These are phyloP conservation scores for Styela plicata DNA, from an alignment of 23 tunicate genomes.

Conservation along the genomic window DNA sequence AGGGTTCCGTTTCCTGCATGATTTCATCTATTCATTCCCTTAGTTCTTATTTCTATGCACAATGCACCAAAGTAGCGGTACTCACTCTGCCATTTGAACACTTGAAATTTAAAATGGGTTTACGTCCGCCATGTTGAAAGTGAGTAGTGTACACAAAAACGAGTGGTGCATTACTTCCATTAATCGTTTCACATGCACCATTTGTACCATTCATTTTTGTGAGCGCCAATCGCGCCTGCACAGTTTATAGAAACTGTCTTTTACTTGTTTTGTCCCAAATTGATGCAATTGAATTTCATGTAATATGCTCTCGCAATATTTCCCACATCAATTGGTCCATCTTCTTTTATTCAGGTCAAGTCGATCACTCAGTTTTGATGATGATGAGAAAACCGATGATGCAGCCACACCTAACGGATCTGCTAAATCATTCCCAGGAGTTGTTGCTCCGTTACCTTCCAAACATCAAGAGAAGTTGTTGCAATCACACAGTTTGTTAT, in stretches of 20 bases:
- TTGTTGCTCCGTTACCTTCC: not conserved
- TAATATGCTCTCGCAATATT: not conserved
- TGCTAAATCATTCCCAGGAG: slow-evolving; percentile 1
- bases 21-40: too few relatives aligned
- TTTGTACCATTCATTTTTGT: too few relatives aligned
- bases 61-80: too few relatives aligned
- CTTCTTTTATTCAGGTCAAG: slow-evolving; percentile 46
- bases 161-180: too few relatives aligned
- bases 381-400: slow-evolving; percentile 59
- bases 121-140: too few relatives aligned
- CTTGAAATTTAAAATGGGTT: too few relatives aligned
- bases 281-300: not conserved
- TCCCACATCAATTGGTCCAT: not conserved
- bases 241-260: not conserved
- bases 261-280: not conserved
- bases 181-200: too few relatives aligned
- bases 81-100: too few relatives aligned
- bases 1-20: too few relatives aligned
- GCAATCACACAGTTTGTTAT: not conserved
- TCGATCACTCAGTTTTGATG: slow-evolving; percentile 71
- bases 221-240: not conserved
- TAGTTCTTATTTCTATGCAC: too few relatives aligned
- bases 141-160: too few relatives aligned
- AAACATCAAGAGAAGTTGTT: not conserved
- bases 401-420: slow-evolving; percentile 42